Conservation (phyloP, 2,888 invertebrate genomes). For the Caenorhabditis angaria region DNA sequence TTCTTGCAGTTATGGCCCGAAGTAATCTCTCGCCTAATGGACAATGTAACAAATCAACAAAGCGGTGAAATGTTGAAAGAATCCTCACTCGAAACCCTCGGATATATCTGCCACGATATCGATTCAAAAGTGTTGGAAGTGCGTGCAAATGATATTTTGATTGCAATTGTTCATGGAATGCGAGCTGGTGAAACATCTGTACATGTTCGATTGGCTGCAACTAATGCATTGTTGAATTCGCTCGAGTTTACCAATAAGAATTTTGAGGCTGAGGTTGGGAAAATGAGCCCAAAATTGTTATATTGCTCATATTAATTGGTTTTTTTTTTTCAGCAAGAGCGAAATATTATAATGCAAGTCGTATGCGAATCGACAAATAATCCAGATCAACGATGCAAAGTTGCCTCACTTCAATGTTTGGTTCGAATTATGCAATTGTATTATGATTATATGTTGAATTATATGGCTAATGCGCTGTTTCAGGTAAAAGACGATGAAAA, state of each 20-base stretch:
- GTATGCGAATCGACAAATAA: slow-evolving; percentile 99
- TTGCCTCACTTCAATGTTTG: slow-evolving; percentile 92
- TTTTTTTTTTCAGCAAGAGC: slow-evolving; percentile 79
- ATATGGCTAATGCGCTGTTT: slow-evolving; percentile 97
- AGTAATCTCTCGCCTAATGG: slow-evolving; percentile 85
- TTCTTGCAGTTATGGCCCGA: slow-evolving; percentile 86
- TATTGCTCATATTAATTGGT: neutral
- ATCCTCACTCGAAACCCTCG: slow-evolving; percentile 95
- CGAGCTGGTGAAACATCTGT: slow-evolving; percentile 84
- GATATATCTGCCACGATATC: slow-evolving; percentile 98
- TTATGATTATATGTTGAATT: slow-evolving; percentile 98
- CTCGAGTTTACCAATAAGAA: slow-evolving; percentile 97
- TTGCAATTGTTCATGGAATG: slow-evolving; percentile 99
- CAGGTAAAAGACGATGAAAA: slow-evolving; percentile 77
- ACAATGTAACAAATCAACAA: slow-evolving; percentile 82
- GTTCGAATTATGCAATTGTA: slow-evolving; percentile 97
- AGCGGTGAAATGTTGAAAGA: slow-evolving; percentile 94
- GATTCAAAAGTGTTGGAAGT: slow-evolving; percentile 81
- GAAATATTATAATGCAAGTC: slow-evolving; percentile 99
- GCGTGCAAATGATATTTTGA: slow-evolving; percentile 94
- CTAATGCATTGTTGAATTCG: slow-evolving; percentile 93
- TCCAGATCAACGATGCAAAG: slow-evolving; percentile 87
- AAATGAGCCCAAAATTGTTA: neutral
- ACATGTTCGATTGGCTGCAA: slow-evolving; percentile 93
- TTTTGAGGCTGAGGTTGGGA: slow-evolving; percentile 86